Base-by-base conservation (phyloP, 2,797 vertebrate species). In the Pristis pectinata region DNA sequence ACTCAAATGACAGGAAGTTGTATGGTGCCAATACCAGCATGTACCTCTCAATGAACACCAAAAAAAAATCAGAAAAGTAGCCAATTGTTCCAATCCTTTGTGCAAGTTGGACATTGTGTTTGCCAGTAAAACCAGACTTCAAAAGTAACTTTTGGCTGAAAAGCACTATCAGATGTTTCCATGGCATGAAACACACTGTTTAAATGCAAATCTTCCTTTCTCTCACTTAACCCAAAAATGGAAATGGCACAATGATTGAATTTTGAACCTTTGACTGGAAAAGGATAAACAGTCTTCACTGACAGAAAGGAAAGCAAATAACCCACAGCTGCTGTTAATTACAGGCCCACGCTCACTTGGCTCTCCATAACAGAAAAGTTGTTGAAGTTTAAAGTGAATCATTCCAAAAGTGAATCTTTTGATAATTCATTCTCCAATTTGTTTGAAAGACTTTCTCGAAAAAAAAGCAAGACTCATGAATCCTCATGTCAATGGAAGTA, bases 301-400 rank as follows among this genome's bases (percentile, higher is more conserved):
- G 74, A 34, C 74, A 77, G 70, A 34, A 11, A 77, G 64, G 74
- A 77, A 77, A 77, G 74, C 8, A 77, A 77, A 77, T 77, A 37
- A 77, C 77, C 74, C 74, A n/a, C 74, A 77, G 74, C 74, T 77
- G 74, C 74, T 77, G 74, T n/a, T 77, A 77, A 34, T 77, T 74
- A 27, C 74, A 77, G 74, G 74, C 24, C 74, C 34, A 77, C 30
- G 77, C 74, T 77, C 30, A 77, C 74, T 77, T 34, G 74, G 74
- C 74, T 9, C 74, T 77, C 34, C 74, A 77, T 34, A 77, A 77
- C 34, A 77, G 74, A 77, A 77, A 77, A 77, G 74, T n/a, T n/a
- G 74, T 24, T 37, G 30, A 77, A 77, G 30, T 77, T 77, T n/a
- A 34, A 77, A 77, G 74, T 10, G 34, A 77, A n/a, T 34, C 30